Evolutionary conservation across 2,797 vertebrate species (phyloP), one percentile per base, ranked within the genome.

Genomic region (Ptychobarbus kaznakovi): DNA sequence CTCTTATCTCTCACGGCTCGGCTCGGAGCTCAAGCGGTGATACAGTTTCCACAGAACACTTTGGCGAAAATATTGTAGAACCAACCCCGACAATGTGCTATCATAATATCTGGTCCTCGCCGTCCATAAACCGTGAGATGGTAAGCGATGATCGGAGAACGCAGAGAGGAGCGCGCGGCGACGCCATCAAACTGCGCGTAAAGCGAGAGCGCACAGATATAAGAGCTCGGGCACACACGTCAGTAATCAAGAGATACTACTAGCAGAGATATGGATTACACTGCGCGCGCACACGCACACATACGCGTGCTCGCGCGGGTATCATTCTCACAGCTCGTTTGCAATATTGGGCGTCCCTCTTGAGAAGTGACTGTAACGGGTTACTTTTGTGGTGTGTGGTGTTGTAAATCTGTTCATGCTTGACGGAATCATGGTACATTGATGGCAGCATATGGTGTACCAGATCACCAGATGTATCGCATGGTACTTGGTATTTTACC

Each of bases 301-400:
- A 72, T 53, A 79, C n/a, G 90, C 91, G 81, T 90, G 87, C 92
- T 90, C 91, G 32, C 56, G 25, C 61, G 86, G 88, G 89, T 91
- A 88, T 90, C 88, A 88, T 82, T 86, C 91, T 90, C 90, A 90
- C 78, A 73, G 77, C 51, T 68, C 78, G 22, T 70, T 53, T 72
- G 51, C 35, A 35, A 35, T 53, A 80, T 16, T 4, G 12, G n/a
- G 28, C 38, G 42, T 53, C 38, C 25, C 32, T 83, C 8, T 51
- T 49, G 32, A 68, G 73, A 66, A 53, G 40, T 51, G 38, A 15
- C n/a, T 49, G 15, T 42, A 8, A 81, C n/a, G 16, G 35, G 11
- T 49, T 76, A 76, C 82, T 84, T 53, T 66, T 74, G 56, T 35
- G 42, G 20, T 74, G 70, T 15, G 7, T 25, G 56, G 44, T 38